A percentile compares a stretch with the other conserved stretches of the same genome.
These are phyloP conservation scores for Platycheirus albimanus DNA, from an alignment of 2,888 invertebrate species.

Conservation along the genomic window DNA sequence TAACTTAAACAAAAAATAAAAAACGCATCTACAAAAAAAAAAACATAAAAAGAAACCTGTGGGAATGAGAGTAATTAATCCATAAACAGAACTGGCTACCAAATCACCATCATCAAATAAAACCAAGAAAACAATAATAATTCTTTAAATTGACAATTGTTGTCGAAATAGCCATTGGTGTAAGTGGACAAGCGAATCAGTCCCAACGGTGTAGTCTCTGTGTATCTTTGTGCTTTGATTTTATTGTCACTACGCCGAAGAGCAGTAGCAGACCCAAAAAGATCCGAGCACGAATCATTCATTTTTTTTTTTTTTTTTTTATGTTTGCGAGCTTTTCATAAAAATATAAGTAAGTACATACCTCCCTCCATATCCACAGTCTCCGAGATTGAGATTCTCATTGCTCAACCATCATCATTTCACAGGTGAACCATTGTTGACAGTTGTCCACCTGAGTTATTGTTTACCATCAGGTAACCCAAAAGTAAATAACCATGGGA, in stretches of 20 bases:
- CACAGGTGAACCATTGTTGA: conserved; percentile 73
- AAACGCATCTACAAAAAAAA: too few species aligned
- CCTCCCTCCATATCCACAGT: neutral
- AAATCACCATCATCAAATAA: too few species aligned
- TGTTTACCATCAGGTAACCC: conserved; percentile 66
- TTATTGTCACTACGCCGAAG: conserved; percentile 59
- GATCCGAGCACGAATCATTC: conserved; percentile 47
- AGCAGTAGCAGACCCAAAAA: neutral
- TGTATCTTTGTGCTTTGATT: conserved; percentile 62
- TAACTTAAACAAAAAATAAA: too few species aligned
- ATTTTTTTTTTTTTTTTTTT: conserved; percentile 61
- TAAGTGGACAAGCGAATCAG: conserved; percentile 9
- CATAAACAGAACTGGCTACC: conserved; percentile 42
- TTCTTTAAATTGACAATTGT: conserved; percentile 71
- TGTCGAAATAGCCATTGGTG: conserved; percentile 54
- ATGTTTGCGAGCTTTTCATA: conserved; percentile 66
- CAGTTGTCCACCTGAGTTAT: conserved; percentile 72
- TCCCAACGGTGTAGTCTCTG: neutral
- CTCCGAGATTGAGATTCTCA: conserved; percentile 12
- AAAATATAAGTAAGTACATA: neutral
- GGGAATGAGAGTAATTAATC: conserved; percentile 72
- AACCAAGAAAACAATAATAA: conserved; percentile 52
- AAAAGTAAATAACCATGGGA: conserved; percentile 74
- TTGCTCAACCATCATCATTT: conserved; percentile 49
- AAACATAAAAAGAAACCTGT: neutral